A percentile compares a stretch with the other conserved stretches of the same genome.
phyloP scores from a whole-genome alignment of 2,888 invertebrate genomes.

The Patella caerulea region DNA sequence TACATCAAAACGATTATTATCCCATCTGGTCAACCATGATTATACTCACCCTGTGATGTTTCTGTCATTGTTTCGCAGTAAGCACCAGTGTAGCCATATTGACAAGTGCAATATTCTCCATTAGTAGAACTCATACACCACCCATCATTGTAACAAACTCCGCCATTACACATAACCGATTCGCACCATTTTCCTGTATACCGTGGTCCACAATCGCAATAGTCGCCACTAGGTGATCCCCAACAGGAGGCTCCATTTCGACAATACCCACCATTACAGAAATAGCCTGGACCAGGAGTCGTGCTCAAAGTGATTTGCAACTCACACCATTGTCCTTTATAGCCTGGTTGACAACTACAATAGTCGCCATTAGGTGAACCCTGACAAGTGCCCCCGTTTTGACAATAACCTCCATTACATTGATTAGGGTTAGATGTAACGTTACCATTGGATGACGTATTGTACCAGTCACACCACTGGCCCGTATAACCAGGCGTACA shows the following conservation, averaged over 20 bases:
- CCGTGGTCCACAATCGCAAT: neutral
- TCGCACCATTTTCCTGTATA: neutral
- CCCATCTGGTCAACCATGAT: no score
- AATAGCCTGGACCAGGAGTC: neutral
- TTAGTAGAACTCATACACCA: neutral
- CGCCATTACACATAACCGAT: neutral
- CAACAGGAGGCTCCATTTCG: neutral
- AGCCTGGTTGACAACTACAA: neutral
- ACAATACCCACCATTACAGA: slow-evolving; percentile 5
- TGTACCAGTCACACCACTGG: neutral
- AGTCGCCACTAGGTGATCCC: neutral
- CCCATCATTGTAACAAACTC: neutral
- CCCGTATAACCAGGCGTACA: neutral
- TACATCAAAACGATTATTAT: no score
- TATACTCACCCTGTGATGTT: no score
- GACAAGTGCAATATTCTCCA: neutral
- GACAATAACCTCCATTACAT: neutral
- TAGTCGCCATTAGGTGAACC: neutral
- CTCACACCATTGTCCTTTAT: neutral
- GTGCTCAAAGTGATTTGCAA: neutral
- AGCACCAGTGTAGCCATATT: neutral
- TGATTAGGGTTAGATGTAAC: neutral
- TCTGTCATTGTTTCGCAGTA: neutral
- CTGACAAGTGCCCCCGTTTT: neutral
- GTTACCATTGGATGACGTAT: neutral